phyloP scores from a whole-genome alignment of 2,113 vertebrate species.

The Mellivora capensis region DNA sequence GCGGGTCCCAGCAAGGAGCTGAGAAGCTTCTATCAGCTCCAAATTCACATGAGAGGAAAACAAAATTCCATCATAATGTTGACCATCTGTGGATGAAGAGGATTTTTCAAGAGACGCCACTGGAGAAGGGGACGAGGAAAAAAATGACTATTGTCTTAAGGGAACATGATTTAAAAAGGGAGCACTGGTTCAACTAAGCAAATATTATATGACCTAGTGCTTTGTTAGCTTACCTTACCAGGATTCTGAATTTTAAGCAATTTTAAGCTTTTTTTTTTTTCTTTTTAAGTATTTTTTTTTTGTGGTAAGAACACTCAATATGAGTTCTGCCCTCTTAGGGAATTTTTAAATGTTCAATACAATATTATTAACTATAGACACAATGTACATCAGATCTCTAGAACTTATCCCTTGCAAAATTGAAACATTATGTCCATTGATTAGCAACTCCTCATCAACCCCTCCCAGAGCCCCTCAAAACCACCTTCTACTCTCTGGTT shows the following conservation, averaged over 20 bases:
- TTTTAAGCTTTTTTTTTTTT: background rate
- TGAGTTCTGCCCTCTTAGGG: background rate
- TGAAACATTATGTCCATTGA: background rate
- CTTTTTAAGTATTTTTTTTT: background rate
- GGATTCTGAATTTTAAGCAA: background rate
- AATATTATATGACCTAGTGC: background rate
- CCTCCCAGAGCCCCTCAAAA: background rate
- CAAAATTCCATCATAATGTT: constrained; percentile 86
- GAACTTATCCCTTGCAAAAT: background rate
- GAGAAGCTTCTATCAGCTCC: constrained; percentile 82
- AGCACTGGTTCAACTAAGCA: background rate
- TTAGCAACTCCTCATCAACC: background rate
- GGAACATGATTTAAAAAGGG: background rate
- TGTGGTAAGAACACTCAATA: background rate
- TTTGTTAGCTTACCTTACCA: background rate
- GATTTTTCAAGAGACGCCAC: constrained; percentile 60
- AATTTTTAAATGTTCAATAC: background rate
- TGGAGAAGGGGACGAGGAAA: constrained; percentile 41
- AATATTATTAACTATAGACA: background rate
- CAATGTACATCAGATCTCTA: background rate
- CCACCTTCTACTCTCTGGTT: background rate
- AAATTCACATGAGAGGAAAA: constrained; percentile 84
- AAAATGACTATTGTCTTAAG: background rate
- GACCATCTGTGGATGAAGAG: constrained; percentile 83
- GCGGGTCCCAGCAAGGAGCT: constrained; percentile 75